phyloP scores from a whole-genome alignment of 2,888 invertebrate genomes.

The Notodonta ziczac region DNA sequence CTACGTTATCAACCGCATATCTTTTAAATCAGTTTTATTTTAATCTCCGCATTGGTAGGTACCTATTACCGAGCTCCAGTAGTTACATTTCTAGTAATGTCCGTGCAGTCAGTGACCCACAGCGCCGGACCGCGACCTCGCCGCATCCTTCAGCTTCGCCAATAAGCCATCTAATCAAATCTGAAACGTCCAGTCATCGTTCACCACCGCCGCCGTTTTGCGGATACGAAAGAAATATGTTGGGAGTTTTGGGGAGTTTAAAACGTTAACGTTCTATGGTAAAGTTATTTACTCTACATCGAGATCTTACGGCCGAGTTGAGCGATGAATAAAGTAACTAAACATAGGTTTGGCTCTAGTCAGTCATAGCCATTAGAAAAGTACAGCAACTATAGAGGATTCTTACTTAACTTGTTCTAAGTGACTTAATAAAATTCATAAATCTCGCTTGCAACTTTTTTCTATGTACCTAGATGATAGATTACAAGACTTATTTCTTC shows the following conservation, averaged over 20 bases:
- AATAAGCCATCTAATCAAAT: slow-evolving; percentile 30
- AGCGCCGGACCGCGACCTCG: slow-evolving; percentile 47
- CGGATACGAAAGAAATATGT: slow-evolving; percentile 14
- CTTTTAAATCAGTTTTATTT: too few species aligned
- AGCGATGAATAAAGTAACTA: neutral
- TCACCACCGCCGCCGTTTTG: slow-evolving; percentile 10
- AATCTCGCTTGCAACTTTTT: too few species aligned
- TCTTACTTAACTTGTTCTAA: too few species aligned
- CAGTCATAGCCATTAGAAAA: too few species aligned
- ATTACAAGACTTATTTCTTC: too few species aligned
- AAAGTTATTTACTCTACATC: neutral
- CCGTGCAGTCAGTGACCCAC: slow-evolving; percentile 55
- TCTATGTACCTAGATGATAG: too few species aligned
- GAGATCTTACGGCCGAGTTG: too few species aligned
- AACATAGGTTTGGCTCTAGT: too few species aligned
- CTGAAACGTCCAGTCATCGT: slow-evolving; percentile 31
- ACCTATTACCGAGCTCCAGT: slow-evolving; percentile 25
- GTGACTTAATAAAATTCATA: too few species aligned
- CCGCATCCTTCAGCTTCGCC: slow-evolving; percentile 41
- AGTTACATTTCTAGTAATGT: slow-evolving; percentile 34
- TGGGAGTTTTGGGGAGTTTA: neutral
- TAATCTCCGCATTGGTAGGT: slow-evolving; percentile 6
- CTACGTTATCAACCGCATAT: too few species aligned
- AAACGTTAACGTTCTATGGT: neutral
- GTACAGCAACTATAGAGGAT: too few species aligned